These are phyloP conservation scores for Choloepus didactylus DNA, from an alignment of 2,797 vertebrate species.

Conservation along the genomic window DNA sequence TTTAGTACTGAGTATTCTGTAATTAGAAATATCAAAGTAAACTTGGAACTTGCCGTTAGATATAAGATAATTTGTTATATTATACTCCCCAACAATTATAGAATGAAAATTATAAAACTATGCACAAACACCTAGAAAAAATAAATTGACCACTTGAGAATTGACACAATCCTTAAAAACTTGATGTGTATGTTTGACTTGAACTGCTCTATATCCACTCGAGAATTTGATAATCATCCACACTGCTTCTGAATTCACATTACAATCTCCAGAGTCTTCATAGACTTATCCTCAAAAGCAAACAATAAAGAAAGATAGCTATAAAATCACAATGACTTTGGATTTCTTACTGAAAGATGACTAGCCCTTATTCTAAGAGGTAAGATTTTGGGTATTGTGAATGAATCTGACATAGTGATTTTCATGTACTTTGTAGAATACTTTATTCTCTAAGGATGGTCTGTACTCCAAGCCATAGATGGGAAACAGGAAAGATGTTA, in stretches of 20 bases:
- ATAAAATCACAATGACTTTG: background rate
- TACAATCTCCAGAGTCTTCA: constrained; percentile 41
- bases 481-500: background rate
- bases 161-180: background rate
- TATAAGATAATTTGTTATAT: background rate
- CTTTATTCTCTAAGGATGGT: background rate
- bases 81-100: background rate
- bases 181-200: background rate
- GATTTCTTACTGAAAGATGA: background rate
- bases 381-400: constrained; percentile 26
- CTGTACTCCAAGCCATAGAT: background rate
- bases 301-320: background rate
- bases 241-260: constrained; percentile 25
- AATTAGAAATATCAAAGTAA: background rate
- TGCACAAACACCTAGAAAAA: background rate
- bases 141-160: background rate
- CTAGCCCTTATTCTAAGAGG: constrained; percentile 7
- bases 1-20: background rate
- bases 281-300: constrained; percentile 27
- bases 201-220: background rate
- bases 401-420: background rate
- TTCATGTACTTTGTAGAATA: background rate
- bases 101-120: background rate
- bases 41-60: background rate
- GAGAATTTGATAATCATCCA: constrained; percentile 20